These are phyloP conservation scores for Eupithecia vulgata DNA, from an alignment of 2,888 invertebrate genomes.

Conservation along the genomic window DNA sequence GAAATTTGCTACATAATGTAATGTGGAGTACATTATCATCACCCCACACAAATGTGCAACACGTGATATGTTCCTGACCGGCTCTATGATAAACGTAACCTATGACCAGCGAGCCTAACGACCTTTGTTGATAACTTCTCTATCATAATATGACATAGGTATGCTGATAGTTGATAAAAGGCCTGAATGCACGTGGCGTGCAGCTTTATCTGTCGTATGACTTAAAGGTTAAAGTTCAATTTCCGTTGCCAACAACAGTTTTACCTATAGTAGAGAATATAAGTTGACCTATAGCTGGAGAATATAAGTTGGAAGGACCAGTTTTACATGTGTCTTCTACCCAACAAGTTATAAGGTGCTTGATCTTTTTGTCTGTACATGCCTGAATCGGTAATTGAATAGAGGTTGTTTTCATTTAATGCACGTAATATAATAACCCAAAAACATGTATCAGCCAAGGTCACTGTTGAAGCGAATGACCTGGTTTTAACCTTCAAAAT, in stretches of 20 bases:
- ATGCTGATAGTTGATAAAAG: not conserved
- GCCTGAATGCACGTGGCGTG: constrained; percentile 1
- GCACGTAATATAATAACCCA: not conserved
- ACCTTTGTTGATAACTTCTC: constrained; percentile 19
- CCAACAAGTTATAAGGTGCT: not conserved
- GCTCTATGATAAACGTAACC: constrained; percentile 22
- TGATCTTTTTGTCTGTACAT: not conserved
- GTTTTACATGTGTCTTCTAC: not conserved
- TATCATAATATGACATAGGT: not conserved
- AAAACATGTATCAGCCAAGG: not conserved
- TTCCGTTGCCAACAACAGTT: constrained; percentile 1
- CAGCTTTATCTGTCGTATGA: constrained; percentile 2
- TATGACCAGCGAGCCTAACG: constrained; percentile 14
- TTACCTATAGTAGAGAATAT: too few species aligned
- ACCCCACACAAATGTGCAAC: too few species aligned
- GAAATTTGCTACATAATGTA: too few species aligned
- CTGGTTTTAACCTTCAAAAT: constrained; percentile 7
- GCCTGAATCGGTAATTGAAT: not conserved
- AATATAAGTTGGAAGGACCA: not conserved
- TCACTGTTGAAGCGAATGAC: constrained; percentile 14
- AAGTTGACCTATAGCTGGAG: not conserved
- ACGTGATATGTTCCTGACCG: constrained; percentile 18
- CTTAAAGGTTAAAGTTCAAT: not conserved
- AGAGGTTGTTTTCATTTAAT: not conserved
- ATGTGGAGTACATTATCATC: too few species aligned